Percentiles rank a stretch among this genome's conserved stretches.
Conservation (phyloP, 1,140 invertebrate species). For the Platyura marginata region DNA sequence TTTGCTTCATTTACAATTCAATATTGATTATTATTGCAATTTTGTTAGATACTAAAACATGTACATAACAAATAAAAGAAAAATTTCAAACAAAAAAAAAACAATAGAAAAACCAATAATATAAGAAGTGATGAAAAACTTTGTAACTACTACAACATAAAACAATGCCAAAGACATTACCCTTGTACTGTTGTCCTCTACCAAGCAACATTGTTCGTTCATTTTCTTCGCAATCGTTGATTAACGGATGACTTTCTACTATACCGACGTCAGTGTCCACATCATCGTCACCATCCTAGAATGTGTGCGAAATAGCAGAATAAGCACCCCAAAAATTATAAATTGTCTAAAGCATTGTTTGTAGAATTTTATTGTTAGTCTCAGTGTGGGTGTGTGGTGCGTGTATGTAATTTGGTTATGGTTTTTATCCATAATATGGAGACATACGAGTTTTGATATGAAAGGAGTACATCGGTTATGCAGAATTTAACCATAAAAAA, state of each 20-base stretch:
- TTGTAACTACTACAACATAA: no score
- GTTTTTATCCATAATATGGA: no score
- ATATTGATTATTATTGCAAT: no score
- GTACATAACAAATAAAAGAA: background rate
- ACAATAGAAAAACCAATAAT: background rate
- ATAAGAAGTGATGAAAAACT: background rate
- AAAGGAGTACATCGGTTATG: no score
- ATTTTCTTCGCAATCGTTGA: background rate
- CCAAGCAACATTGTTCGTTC: background rate
- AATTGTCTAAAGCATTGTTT: no score
- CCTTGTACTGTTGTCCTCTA: background rate
- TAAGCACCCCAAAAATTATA: background rate
- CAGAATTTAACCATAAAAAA: no score
- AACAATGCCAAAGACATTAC: background rate
- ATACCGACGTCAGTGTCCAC: constrained; percentile 14
- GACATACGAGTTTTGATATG: no score
- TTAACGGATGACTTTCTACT: background rate
- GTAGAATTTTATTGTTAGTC: no score
- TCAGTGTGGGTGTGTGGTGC: no score
- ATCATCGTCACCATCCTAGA: constrained; percentile 21
- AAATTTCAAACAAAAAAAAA: background rate
- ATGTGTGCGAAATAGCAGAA: constrained; percentile 6
- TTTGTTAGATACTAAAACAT: background rate
- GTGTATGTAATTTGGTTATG: no score
- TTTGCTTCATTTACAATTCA: no score